Conservation (phyloP, 2,888 invertebrate species). For the Papilio elwesi region DNA sequence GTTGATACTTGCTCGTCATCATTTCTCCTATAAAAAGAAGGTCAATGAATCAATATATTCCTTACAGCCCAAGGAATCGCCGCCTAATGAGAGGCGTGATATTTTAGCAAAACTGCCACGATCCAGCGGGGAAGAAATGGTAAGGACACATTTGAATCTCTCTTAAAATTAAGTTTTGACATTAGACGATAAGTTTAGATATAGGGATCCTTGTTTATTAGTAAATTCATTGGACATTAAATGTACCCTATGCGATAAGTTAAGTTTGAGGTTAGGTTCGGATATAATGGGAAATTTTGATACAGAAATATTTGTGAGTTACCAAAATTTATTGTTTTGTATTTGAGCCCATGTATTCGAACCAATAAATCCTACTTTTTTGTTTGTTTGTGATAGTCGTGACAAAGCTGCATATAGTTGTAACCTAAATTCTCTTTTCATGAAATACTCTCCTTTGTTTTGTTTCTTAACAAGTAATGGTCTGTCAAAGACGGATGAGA, state of each 20-base stretch:
- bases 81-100: constrained; percentile 21
- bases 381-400: too few relatives aligned
- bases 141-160: constrained; percentile 9
- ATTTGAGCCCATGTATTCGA: too few relatives aligned
- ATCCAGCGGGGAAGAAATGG: constrained; percentile 31
- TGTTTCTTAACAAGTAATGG: too few relatives aligned
- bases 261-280: constrained; percentile 14
- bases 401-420: too few relatives aligned
- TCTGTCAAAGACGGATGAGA: too few relatives aligned
- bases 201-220: neutral
- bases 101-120: constrained; percentile 33
- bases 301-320: too few relatives aligned
- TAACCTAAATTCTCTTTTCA: too few relatives aligned
- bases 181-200: neutral
- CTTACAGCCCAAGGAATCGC: constrained; percentile 24
- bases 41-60: constrained; percentile 18
- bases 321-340: too few relatives aligned
- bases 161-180: neutral
- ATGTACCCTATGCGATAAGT: constrained; percentile 20
- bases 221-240: neutral
- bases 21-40: constrained; percentile 10
- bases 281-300: neutral
- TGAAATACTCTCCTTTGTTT: too few relatives aligned
- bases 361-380: too few relatives aligned
- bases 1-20: too few relatives aligned